These are phyloP conservation scores for Lampris megalopsis DNA, from an alignment of 2,113 vertebrate genomes.

Conservation along the genomic window DNA sequence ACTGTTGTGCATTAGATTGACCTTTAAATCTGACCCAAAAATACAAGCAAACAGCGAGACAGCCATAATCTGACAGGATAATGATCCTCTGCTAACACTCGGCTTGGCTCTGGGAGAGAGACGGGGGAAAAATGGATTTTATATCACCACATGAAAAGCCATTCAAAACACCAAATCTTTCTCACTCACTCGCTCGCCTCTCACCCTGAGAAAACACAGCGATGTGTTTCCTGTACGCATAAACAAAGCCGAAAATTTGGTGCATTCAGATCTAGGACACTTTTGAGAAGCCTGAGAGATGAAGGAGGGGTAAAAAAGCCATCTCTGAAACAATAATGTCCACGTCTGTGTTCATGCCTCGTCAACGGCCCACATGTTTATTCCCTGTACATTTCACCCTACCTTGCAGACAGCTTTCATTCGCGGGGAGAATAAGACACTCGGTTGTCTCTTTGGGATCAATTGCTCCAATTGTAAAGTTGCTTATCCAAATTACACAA, in stretches of 20 bases:
- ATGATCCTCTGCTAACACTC: constrained; percentile 47
- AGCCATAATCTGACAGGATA: constrained; percentile 58
- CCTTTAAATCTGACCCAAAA: constrained; percentile 69
- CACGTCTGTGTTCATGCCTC: background rate
- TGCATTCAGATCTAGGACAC: constrained; percentile 25
- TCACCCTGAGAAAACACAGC: constrained; percentile 33
- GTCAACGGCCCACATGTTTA: constrained; percentile 33
- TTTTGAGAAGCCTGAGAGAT: constrained; percentile 20
- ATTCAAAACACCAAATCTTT: background rate
- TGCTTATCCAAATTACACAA: too few relatives aligned
- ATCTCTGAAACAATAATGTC: constrained; percentile 24
- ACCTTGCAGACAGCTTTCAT: too few relatives aligned
- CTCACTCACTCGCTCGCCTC: background rate
- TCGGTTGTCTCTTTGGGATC: too few relatives aligned
- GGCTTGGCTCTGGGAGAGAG: background rate
- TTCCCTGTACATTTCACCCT: background rate
- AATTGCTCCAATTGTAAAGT: too few relatives aligned
- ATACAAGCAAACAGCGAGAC: constrained; percentile 55
- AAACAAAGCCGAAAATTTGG: constrained; percentile 60
- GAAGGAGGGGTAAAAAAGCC: background rate
- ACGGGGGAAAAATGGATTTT: constrained; percentile 35
- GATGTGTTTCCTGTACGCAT: constrained; percentile 23
- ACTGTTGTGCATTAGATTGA: constrained; percentile 64
- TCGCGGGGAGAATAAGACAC: too few relatives aligned
- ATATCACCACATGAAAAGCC: constrained; percentile 53